Evolutionary conservation across 2,888 invertebrate species (phyloP).

Genomic region (Tholera decimalis): DNA sequence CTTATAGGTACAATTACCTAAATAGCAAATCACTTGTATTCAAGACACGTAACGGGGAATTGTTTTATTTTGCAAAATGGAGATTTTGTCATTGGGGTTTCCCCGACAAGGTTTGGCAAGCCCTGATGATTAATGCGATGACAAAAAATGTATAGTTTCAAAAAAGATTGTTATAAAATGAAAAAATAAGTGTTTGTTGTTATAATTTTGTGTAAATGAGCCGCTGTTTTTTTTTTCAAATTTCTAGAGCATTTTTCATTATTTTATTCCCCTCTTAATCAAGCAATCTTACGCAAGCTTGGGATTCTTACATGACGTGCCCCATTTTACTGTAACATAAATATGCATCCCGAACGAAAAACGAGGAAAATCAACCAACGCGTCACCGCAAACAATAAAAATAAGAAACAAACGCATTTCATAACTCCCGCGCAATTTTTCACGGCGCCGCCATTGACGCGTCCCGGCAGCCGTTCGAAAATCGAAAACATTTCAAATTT

Average conservation of each 20-base stretch:
- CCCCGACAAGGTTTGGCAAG: slow-evolving; percentile 37
- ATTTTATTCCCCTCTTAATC: slow-evolving; percentile 42
- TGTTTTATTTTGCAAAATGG: slow-evolving; percentile 36
- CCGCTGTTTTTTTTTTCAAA: slow-evolving; percentile 2
- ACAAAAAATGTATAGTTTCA: slow-evolving; percentile 21
- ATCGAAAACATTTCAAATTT: slow-evolving; percentile 89
- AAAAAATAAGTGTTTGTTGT: slow-evolving; percentile 11
- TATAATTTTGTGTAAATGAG: slow-evolving; percentile 8
- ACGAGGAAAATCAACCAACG: slow-evolving; percentile 60
- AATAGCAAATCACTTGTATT: slow-evolving; percentile 50
- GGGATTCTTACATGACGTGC: slow-evolving; percentile 43
- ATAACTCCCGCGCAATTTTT: slow-evolving; percentile 79
- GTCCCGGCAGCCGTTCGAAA: slow-evolving; percentile 85
- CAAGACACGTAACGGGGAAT: slow-evolving; percentile 44
- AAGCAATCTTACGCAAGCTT: slow-evolving; percentile 38
- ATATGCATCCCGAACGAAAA: slow-evolving; percentile 48
- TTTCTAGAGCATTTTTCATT: slow-evolving; percentile 26
- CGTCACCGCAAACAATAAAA: slow-evolving; percentile 67
- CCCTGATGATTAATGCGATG: slow-evolving; percentile 41
- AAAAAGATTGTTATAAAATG: slow-evolving; percentile 5
- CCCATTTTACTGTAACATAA: slow-evolving; percentile 51
- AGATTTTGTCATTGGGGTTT: slow-evolving; percentile 37
- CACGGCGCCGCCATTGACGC: slow-evolving; percentile 81
- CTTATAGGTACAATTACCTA: slow-evolving; percentile 46
- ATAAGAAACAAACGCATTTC: slow-evolving; percentile 77